Evolutionary conservation across 2,888 invertebrate genomes (phyloP), one percentile per base, ranked within the genome.

Genomic region (Rhorus exstirpatorius): DNA sequence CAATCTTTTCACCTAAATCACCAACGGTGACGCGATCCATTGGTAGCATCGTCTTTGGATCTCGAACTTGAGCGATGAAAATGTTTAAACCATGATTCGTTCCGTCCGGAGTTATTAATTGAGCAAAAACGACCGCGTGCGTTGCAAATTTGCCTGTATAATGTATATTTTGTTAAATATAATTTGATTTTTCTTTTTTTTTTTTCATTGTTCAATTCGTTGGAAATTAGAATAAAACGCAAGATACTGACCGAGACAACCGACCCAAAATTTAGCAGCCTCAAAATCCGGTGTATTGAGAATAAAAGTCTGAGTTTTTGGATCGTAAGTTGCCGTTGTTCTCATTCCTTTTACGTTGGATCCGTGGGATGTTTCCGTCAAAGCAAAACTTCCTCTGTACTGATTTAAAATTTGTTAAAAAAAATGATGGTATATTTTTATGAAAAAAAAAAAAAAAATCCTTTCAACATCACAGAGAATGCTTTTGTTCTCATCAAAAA

Each of bases 181-280:
- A 8, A 1, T 31, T 19, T 46, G 38, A 10, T 3, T 58, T 35
- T 17, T 46, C 24, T n/a, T n/a, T 0, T 8, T 10, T 72, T 60
- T n/a, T 38, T n/a, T 8, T 21, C 19, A 46, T n/a, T 7, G 0
- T 35, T 12, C 3, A 8, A 3, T 55, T 14, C 31, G n/a, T 8
- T 19, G 38, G 0, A 14, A 17, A 24, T 60, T 1, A 8, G 10
- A 60, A 81, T 83, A 83, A 41, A 53, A 63, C 71, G 71, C 19
- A 19, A 74, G 49, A 26, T 14, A 91, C 92, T 93, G 94, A 94
- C 97, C 97, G 94, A 97, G 94, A 93, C 98, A 98, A 88, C 99
- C 99, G 89, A 97, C 96, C 99, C 99, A 99, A 93, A 98, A 98
- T 94, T 99, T 99, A 71, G 98, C 97, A 7, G 99, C 97, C 93